phyloP scores from a whole-genome alignment of 2,113 vertebrate species.

The Gymnocephalus cernua region DNA sequence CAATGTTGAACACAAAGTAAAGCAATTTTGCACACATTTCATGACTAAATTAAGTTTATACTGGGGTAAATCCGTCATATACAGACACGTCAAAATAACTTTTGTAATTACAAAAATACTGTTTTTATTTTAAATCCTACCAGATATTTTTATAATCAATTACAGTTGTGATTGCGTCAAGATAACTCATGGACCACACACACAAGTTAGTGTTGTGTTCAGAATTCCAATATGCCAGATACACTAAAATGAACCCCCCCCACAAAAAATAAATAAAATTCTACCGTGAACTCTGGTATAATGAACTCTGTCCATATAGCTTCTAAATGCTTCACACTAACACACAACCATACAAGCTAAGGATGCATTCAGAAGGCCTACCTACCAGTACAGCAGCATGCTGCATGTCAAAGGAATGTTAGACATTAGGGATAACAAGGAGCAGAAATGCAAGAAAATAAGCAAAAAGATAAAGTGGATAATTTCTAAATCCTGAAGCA shows the following conservation, averaged over 20 bases:
- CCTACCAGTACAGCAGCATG: conserved; percentile 90
- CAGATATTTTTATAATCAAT: background rate
- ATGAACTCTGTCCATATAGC: conserved; percentile 16
- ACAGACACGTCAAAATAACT: background rate
- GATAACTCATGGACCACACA: background rate
- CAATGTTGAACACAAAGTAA: too few species aligned
- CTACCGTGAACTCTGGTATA: conserved; percentile 45
- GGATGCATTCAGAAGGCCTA: conserved; percentile 77
- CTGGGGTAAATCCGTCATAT: background rate
- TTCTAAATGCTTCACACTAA: conserved; percentile 55
- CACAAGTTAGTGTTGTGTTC: too few species aligned
- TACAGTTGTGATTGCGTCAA: background rate
- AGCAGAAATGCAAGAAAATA: conserved; percentile 55
- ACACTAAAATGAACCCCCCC: conserved; percentile 30
- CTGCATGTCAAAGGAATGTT: conserved; percentile 83
- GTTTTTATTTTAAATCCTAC: background rate
- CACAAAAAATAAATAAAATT: background rate
- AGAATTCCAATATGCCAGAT: conserved; percentile 19
- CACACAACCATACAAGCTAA: conserved; percentile 71
- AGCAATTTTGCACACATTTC: background rate
- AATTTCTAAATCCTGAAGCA: conserved; percentile 18
- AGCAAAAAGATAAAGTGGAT: conserved; percentile 18
- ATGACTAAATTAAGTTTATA: background rate
- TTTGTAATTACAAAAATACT: too few species aligned
- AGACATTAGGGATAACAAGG: conserved; percentile 73